These are phyloP conservation scores for Dynastes grantii DNA, from an alignment of 2,888 invertebrate genomes.

Conservation along the genomic window DNA sequence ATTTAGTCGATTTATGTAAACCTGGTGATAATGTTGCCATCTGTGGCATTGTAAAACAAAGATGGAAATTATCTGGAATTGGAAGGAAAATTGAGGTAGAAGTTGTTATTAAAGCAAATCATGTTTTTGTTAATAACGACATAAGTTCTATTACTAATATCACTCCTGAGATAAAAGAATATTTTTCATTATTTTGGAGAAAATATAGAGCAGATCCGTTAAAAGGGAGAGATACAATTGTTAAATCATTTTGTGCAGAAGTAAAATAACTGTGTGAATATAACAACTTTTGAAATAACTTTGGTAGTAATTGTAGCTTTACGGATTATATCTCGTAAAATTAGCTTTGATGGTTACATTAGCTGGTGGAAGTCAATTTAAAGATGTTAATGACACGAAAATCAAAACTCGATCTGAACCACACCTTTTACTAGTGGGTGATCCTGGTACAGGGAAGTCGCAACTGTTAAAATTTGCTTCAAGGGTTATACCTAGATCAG, in stretches of 20 bases:
- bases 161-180: slow-evolving; percentile 78
- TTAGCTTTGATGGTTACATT: slow-evolving; percentile 83
- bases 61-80: slow-evolving; percentile 78
- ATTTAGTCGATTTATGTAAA: slow-evolving; percentile 88
- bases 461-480: slow-evolving; percentile 84
- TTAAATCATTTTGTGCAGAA: slow-evolving; percentile 89
- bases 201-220: slow-evolving; percentile 77
- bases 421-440: slow-evolving; percentile 90
- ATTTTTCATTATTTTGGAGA: slow-evolving; percentile 83
- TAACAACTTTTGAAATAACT: neutral
- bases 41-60: slow-evolving; percentile 83
- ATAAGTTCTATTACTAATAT: slow-evolving; percentile 70
- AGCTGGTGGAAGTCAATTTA: slow-evolving; percentile 74
- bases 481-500: slow-evolving; percentile 80
- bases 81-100: slow-evolving; percentile 81
- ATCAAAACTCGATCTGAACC: slow-evolving; percentile 81
- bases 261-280: slow-evolving; percentile 68
- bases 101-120: slow-evolving; percentile 81
- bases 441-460: slow-evolving; percentile 92
- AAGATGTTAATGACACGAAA: slow-evolving; percentile 64
- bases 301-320: slow-evolving; percentile 75
- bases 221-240: slow-evolving; percentile 83
- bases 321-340: slow-evolving; percentile 91
- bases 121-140: slow-evolving; percentile 78
- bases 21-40: slow-evolving; percentile 92